These are phyloP conservation scores for Corythoichthys haematopterus DNA, from an alignment of 2,113 vertebrate species.

Conservation along the genomic window DNA sequence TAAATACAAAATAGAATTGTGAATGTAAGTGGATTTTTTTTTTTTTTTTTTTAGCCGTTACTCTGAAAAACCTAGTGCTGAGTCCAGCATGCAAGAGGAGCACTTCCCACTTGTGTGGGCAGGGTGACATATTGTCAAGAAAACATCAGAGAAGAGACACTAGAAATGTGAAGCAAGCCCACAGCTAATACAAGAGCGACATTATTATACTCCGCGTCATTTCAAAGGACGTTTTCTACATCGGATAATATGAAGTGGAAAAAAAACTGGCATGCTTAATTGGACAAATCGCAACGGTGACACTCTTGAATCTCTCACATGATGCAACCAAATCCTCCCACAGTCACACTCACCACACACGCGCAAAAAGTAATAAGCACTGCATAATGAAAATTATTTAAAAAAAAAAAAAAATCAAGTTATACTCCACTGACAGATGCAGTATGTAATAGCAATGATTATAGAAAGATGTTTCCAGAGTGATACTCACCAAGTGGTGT, in stretches of 20 bases:
- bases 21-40: background rate
- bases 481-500: too few species aligned
- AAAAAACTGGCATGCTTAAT: conserved; percentile 3
- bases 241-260: conserved; percentile 12
- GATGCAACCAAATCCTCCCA: conserved; percentile 16
- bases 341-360: background rate
- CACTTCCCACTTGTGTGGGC: background rate
- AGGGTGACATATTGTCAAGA: background rate
- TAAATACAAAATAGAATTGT: too few species aligned
- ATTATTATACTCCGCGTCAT: conserved; percentile 21
- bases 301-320: conserved; percentile 3
- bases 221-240: conserved; percentile 13
- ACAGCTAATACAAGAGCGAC: conserved; percentile 4
- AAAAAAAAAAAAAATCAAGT: too few species aligned
- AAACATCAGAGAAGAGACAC: background rate
- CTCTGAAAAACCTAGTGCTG: background rate
- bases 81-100: background rate
- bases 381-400: too few species aligned
- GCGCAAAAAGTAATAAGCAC: too few species aligned
- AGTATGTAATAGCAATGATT: too few species aligned
- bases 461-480: too few species aligned
- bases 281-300: conserved; percentile 20
- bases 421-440: too few species aligned
- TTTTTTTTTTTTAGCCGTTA: background rate
- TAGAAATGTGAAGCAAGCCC: conserved; percentile 13